Evolutionary conservation across 2,888 invertebrate genomes (phyloP).

Genomic region (Rhaphigaster nebulosa): DNA sequence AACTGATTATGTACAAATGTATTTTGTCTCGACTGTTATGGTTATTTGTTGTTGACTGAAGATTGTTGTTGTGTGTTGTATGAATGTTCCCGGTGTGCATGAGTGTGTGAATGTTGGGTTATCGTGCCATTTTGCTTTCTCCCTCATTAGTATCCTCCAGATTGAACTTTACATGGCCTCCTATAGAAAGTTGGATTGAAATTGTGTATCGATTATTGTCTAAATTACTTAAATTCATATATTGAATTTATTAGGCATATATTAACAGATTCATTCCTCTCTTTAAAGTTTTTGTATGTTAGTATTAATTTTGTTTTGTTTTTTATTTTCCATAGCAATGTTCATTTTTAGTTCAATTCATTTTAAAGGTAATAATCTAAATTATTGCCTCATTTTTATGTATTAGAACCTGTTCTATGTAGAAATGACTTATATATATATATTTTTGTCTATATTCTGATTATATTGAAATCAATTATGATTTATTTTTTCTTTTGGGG

Average conservation of each 20-base stretch:
- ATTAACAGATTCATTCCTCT: constrained; percentile 57
- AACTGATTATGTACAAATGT: constrained; percentile 65
- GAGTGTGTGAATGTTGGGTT: constrained; percentile 64
- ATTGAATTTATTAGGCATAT: constrained; percentile 45
- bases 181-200: constrained; percentile 48
- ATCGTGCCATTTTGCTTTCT: constrained; percentile 63
- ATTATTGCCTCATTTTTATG: constrained; percentile 50
- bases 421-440: constrained; percentile 41
- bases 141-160: constrained; percentile 52
- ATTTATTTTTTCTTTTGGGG: constrained; percentile 55
- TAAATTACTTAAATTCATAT: constrained; percentile 45
- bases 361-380: constrained; percentile 45
- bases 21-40: constrained; percentile 64
- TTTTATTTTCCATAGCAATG: constrained; percentile 53
- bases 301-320: constrained; percentile 56
- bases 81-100: constrained; percentile 60
- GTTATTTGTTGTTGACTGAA: constrained; percentile 64
- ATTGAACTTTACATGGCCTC: constrained; percentile 59
- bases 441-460: constrained; percentile 44
- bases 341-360: constrained; percentile 44
- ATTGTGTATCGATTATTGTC: constrained; percentile 38
- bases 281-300: constrained; percentile 50
- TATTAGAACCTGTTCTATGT: constrained; percentile 43
- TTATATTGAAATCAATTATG: constrained; percentile 33
- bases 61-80: constrained; percentile 61